phyloP scores from a whole-genome alignment of 2,797 vertebrate species.

The Acomys russatus region DNA sequence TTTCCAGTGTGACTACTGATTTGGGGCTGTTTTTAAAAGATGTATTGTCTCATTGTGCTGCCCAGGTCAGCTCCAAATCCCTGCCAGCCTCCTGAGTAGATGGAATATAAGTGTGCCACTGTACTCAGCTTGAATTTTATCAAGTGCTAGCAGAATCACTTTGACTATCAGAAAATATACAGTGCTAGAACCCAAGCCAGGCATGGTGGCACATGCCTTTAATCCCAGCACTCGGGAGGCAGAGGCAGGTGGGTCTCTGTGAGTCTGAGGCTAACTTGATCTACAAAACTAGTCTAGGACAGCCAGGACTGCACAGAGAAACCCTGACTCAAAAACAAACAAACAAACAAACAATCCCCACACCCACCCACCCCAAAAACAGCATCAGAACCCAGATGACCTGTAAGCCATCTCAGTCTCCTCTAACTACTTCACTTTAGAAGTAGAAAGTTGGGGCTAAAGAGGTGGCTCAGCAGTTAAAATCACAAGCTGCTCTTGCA shows the following conservation, averaged over 20 bases:
- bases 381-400: background rate
- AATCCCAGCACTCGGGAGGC: no score
- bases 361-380: no score
- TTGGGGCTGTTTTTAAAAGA: background rate
- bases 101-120: background rate
- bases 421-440: constrained; percentile 15
- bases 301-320: no score
- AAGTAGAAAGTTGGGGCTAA: constrained; percentile 30
- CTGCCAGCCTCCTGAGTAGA: background rate
- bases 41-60: background rate
- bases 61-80: background rate
- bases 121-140: background rate
- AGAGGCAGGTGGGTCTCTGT: no score
- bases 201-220: no score
- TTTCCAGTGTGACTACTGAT: background rate
- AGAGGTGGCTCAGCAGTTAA: background rate
- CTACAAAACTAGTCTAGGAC: no score
- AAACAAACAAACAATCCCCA: no score
- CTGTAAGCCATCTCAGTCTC: background rate
- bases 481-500: background rate
- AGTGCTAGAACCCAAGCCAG: no score
- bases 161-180: constrained; percentile 20
- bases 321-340: no score
- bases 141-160: background rate
- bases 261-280: no score